Conservation (phyloP, 2,113 vertebrate species). For the Saccopteryx bilineata region DNA sequence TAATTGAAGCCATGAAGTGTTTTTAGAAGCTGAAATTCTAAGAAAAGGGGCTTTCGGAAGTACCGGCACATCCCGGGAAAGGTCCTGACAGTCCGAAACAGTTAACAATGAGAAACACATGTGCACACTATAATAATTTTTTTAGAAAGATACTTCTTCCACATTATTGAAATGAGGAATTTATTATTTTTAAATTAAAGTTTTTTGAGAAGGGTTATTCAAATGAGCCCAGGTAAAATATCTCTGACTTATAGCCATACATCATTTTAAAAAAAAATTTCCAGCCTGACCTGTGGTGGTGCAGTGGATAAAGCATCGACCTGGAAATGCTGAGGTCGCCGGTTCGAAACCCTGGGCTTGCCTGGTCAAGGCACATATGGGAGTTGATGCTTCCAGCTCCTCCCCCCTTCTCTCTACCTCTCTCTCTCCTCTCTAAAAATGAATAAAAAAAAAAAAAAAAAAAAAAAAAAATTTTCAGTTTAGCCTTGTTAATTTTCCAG, state of each 20-base stretch:
- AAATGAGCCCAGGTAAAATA: background rate
- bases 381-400: too few relatives aligned
- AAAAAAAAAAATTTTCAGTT: conserved; percentile 29
- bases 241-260: background rate
- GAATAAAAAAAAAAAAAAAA: too few relatives aligned
- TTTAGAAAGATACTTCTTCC: background rate
- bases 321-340: too few relatives aligned
- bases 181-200: conserved; percentile 34
- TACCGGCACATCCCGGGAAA: background rate
- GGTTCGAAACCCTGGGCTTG: too few relatives aligned
- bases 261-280: background rate
- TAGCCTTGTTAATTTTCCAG: conserved; percentile 9
- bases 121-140: background rate
- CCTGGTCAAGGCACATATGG: too few relatives aligned
- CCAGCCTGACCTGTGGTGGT: too few relatives aligned
- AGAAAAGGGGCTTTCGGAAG: background rate
- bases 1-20: background rate
- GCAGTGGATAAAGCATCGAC: too few relatives aligned
- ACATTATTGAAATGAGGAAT: background rate
- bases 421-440: background rate
- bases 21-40: conserved; percentile 30
- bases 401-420: too few relatives aligned
- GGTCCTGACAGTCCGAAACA: background rate
- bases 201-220: conserved; percentile 11
- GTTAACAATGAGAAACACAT: background rate